phyloP scores from a whole-genome alignment of 2,113 vertebrate genomes.

The Monopterus albus region DNA sequence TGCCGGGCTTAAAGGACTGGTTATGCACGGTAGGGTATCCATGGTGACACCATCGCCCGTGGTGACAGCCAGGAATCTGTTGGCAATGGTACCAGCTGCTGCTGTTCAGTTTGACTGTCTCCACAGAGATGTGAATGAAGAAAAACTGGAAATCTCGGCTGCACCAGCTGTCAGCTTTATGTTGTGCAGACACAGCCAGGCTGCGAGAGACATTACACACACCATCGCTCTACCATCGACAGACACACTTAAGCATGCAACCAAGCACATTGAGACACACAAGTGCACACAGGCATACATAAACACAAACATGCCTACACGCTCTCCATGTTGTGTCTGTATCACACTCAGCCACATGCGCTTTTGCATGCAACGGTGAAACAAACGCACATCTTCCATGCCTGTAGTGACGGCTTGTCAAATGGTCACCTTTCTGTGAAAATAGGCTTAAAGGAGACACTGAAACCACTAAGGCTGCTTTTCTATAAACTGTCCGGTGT shows the following conservation, averaged over 20 bases:
- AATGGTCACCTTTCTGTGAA: slow-evolving; percentile 52
- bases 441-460: slow-evolving; percentile 56
- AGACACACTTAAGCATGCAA: slow-evolving; percentile 27
- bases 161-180: slow-evolving; percentile 58
- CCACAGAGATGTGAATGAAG: slow-evolving; percentile 51
- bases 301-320: slow-evolving; percentile 55
- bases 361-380: slow-evolving; percentile 33
- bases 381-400: slow-evolving; percentile 24
- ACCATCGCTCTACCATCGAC: slow-evolving; percentile 15
- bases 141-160: slow-evolving; percentile 48
- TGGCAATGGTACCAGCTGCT: slow-evolving; percentile 51
- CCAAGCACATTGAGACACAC: slow-evolving; percentile 33
- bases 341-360: slow-evolving; percentile 56
- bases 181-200: slow-evolving; percentile 35
- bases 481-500: slow-evolving; percentile 33
- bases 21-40: slow-evolving; percentile 27
- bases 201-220: slow-evolving; percentile 40
- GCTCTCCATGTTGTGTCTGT: slow-evolving; percentile 49
- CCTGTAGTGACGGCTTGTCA: slow-evolving; percentile 47
- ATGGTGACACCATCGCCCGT: slow-evolving; percentile 43
- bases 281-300: slow-evolving; percentile 37
- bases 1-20: not conserved
- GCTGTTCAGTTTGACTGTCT: slow-evolving; percentile 59
- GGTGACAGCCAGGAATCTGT: slow-evolving; percentile 50
- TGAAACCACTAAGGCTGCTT: slow-evolving; percentile 33